Base-by-base conservation (phyloP, 2,797 vertebrate genomes). In the Clarias platycephalus region DNA sequence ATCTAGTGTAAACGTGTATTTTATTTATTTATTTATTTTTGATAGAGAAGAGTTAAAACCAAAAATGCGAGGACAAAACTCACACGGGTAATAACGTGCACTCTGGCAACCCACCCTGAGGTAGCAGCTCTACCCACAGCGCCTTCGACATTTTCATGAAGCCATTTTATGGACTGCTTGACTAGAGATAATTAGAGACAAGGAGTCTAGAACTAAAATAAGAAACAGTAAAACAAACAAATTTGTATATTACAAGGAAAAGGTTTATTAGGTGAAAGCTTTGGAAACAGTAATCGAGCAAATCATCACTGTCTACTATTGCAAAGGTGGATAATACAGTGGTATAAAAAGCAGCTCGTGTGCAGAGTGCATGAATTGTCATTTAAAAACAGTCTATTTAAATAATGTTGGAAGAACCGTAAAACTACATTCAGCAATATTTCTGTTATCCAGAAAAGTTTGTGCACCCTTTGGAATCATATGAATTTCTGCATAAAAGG, bases 391-490 rank as follows among this genome's bases (percentile, higher is more conserved):
- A 80, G 15, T 58, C 53, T 0, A 58, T 66, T 66, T 31, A 15
- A 57, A 74, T 28, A 31, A 66, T 20, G 16, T 76, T 64, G 57
- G 66, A 77, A 86, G 66, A 79, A 77, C 49, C 2, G 6, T 49
- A 44, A 77, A 82, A 85, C n/a, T 85, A 85, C 84, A 82, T 85
- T 77, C 78, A 74, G 78, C 22, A 63, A 28, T 31, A 58, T 85
- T 76, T 76, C 57, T 37, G 24, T 71, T 72, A 20, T 28, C 44
- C 55, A 82, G 40, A 28, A 78, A 78, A 2, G 34, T 44, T 79
- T 28, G 78, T 80, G 40, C 63, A 64, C 13, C 60, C 60, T 80
- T 66, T 80, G 62, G 78, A 80, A 80, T 31, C 64, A 40, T 80
- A 28, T 64, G n/a, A 44, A 80, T 80, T 80, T 80, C 62, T 80